Base-by-base conservation (phyloP, 2,797 vertebrate species). In the Acanthopagrus latus region DNA sequence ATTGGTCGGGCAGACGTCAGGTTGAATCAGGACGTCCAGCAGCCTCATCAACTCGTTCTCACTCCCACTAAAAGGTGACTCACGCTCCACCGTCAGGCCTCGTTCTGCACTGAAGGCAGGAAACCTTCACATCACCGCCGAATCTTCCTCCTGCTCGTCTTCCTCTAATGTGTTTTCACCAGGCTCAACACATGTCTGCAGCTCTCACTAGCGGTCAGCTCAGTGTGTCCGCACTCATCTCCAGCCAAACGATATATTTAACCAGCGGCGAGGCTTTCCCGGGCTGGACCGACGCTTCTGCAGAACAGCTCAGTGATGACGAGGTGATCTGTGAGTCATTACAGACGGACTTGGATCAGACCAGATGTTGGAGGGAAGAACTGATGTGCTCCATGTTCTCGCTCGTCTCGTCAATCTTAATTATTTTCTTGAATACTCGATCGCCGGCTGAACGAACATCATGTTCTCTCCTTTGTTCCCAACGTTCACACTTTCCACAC, bases 21-120 rank as follows among this genome's bases (percentile, higher is more conserved):
- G 17, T 69, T 41, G 6, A 62, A 84, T 84, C 55, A 65, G 55
- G 4, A 50, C 56, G 52, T 76, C 64, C 63, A 57, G 57, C 1
- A 63, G 51, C 63, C 63, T 21, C 58, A 2, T 58, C 33, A 23
- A 21, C 46, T 23, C n/a, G 0, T 27, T 65, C 68, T 64, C 72
- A 63, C 73, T 41, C 62, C 48, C 29, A 55, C 60, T 17, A 29
- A 18, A 18, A 0, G 9, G 43, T 71, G 74, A 76, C 54, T 72
- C 52, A 50, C 21, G 4, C 47, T 0, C 59, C 54, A 8, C 20
- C 14, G 16, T 68, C 58, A 64, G 38, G 48, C 46, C 23, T 69
- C 41, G 0, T 66, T 27, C 51, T 11, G 50, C 3, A 10, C 54
- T 7, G 67, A 5, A 11, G 72, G 62, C 81, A 43, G 56, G 57